Conservation (phyloP, 2,888 invertebrate species). For the Nycteola revayana region DNA sequence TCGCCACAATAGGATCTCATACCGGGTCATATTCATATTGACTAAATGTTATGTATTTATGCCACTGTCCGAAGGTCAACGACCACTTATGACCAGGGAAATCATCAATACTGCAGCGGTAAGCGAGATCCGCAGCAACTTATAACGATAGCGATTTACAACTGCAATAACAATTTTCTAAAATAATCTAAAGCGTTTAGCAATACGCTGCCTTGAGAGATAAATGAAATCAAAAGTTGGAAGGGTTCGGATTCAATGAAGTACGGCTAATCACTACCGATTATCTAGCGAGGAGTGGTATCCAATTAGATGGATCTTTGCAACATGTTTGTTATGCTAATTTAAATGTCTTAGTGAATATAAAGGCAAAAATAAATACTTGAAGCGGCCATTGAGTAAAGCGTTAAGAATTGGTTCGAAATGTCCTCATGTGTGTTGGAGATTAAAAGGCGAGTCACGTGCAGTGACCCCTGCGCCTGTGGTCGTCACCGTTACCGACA, state of each 20-base stretch:
- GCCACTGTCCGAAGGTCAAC: constrained; percentile 53
- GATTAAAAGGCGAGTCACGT: constrained; percentile 51
- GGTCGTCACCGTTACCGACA: constrained; percentile 65
- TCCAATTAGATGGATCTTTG: too few relatives aligned
- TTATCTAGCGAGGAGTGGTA: neutral
- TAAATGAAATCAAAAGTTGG: constrained; percentile 23
- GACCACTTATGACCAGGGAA: constrained; percentile 51
- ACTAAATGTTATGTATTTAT: constrained; percentile 65
- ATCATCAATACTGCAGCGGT: constrained; percentile 19
- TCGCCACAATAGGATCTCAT: constrained; percentile 66
- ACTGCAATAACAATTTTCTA: constrained; percentile 25
- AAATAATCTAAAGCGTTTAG: constrained; percentile 11
- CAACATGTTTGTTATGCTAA: too few relatives aligned
- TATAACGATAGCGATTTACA: too few relatives aligned
- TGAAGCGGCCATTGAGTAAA: constrained; percentile 26
- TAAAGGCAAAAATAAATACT: constrained; percentile 5
- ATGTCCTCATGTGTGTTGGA: constrained; percentile 14
- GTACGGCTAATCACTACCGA: constrained; percentile 8
- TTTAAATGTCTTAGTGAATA: constrained; percentile 2
- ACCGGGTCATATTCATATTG: constrained; percentile 65
- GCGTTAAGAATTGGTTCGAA: constrained; percentile 33
- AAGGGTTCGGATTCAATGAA: constrained; percentile 17
- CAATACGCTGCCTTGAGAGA: constrained; percentile 22
- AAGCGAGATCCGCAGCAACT: constrained; percentile 23
- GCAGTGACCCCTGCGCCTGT: constrained; percentile 27